These are phyloP conservation scores for Diplosoma virens DNA, from an alignment of 23 tunicate species.

Conservation along the genomic window DNA sequence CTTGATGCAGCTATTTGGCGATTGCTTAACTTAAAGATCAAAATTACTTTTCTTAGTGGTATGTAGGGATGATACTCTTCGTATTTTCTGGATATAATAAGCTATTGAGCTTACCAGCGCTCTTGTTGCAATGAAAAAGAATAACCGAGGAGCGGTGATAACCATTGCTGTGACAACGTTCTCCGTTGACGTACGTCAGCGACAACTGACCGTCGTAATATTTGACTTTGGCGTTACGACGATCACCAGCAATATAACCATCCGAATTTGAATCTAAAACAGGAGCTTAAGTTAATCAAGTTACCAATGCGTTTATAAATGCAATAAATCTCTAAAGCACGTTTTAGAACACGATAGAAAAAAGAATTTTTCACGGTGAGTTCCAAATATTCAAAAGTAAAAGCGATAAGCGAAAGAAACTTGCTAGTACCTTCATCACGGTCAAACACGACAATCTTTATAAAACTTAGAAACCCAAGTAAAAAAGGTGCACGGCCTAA, in stretches of 20 bases:
- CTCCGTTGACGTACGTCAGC: conserved; percentile 42
- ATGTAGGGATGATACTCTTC: too few relatives aligned
- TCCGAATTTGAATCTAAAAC: not conserved
- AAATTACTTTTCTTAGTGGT: too few relatives aligned
- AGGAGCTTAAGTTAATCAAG: too few relatives aligned
- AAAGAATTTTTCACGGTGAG: too few relatives aligned
- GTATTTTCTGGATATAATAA: too few relatives aligned
- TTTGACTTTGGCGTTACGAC: conserved; percentile 21
- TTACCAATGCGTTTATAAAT: not conserved
- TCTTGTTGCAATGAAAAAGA: conserved; percentile 56
- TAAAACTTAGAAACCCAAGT: not conserved
- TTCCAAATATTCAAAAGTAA: too few relatives aligned
- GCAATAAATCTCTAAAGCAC: not conserved
- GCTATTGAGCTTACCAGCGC: conserved; percentile 54
- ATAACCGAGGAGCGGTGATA: conserved; percentile 52
- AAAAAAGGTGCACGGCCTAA: not conserved
- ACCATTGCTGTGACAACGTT: conserved; percentile 57
- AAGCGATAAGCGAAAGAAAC: too few relatives aligned
- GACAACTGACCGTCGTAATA: conserved; percentile 57
- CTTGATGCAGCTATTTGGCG: too few relatives aligned
- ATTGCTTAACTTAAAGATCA: too few relatives aligned
- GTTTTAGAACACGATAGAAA: too few relatives aligned
- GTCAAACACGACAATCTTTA: not conserved
- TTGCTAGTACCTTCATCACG: too few relatives aligned
- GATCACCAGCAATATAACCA: conserved; percentile 31